phyloP scores from a whole-genome alignment of 2,113 vertebrate genomes.

The Todiramphus chloris region DNA sequence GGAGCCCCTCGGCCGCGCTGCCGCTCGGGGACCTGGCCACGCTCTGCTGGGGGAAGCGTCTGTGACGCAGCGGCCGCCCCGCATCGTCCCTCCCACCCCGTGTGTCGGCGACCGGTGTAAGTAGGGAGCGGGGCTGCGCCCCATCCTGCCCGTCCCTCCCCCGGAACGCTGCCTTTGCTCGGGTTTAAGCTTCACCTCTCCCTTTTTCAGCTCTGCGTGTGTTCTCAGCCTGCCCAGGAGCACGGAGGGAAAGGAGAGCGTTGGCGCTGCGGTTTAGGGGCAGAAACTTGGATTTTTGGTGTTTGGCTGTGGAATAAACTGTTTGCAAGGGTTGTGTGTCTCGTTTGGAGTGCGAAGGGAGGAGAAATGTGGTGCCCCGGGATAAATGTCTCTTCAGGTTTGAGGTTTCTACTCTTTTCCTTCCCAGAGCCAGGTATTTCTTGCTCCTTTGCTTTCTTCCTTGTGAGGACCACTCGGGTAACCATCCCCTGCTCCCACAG shows the following conservation, averaged over 20 bases:
- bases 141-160: background rate
- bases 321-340: background rate
- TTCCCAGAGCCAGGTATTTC: background rate
- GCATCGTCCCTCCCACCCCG: background rate
- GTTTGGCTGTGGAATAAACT: background rate
- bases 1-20: background rate
- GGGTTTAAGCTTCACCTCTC: background rate
- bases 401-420: background rate
- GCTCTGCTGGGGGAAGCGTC: constrained; percentile 25
- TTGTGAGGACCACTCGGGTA: background rate
- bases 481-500: background rate
- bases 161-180: background rate
- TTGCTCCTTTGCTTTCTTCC: background rate
- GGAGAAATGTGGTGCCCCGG: background rate
- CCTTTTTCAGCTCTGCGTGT: no score
- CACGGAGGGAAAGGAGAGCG: background rate
- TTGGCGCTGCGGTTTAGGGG: background rate
- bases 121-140: background rate
- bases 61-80: background rate
- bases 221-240: background rate
- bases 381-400: background rate
- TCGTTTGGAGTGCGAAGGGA: background rate
- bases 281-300: background rate
- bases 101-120: accelerated
- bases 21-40: constrained; percentile 61